Base-by-base conservation (phyloP, 2,888 invertebrate genomes). In the Drosophila picticornis region DNA sequence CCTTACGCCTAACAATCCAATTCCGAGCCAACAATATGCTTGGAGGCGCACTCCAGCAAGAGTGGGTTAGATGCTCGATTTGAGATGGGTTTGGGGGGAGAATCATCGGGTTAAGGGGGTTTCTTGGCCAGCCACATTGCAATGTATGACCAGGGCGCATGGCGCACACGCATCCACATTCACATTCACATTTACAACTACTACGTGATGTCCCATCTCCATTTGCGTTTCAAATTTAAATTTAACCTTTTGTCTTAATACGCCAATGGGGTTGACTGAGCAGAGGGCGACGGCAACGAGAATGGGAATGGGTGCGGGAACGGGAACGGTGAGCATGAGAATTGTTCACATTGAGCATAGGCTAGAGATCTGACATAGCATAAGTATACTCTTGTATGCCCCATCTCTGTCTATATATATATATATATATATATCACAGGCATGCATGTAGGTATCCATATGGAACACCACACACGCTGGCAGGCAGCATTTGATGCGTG, bases 171-270 rank as follows among this genome's bases (percentile, higher is more conserved):
- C 71, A 52, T 38, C 58, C 66, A 57, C 60, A 36, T 5, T 34
- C 22, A 48, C 36, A 48, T 32, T 51, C 63, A 29, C 34, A 34
- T 34, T 36, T 34, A 25, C 36, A 38, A 27, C 43, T 25, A 50
- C 40, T 53, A 68, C 68, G 68, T 68, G 68, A 56, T 46, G 43
- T 52, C 58, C 68, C 74, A 59, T 46, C 70, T 66, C 64, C 70
- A 75, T 78, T 78, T 80, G 82, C 77, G 79, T 81, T 86, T 90
- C 88, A 89, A 89, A 89, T 91, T 89, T 88, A 88, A 91, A 91
- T 91, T 90, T 91, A 91, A 91, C 89, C 89, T 91, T 91, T 88
- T 89, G 90, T 88, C 90, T 90, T 88, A 89, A 89, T 84, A 90
- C 72, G 84, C 65, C 80, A 71, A 78, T 71, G 80, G 83, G 72